These are phyloP conservation scores for Eurypyga helias DNA, from an alignment of 2,113 vertebrate species.

Conservation along the genomic window DNA sequence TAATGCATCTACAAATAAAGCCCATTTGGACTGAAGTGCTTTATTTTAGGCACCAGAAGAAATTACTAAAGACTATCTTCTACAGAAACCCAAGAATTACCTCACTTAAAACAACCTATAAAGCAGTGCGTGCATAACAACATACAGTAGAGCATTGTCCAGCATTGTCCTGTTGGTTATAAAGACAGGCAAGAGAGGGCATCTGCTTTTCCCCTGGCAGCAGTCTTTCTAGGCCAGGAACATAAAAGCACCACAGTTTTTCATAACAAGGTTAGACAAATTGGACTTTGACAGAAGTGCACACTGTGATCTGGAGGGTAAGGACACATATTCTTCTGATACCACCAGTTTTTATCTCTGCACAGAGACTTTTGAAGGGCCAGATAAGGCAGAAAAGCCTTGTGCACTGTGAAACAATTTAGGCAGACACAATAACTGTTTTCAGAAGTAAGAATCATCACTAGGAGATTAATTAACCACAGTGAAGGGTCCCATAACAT, in stretches of 20 bases:
- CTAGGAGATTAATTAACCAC: background rate
- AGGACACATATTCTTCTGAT: background rate
- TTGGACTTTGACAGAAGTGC: background rate
- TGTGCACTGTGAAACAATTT: background rate
- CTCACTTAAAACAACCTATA: background rate
- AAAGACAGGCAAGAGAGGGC: background rate
- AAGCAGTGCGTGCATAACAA: background rate
- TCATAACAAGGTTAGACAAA: background rate
- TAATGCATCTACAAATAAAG: background rate
- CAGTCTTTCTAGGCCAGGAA: background rate
- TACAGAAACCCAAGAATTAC: background rate
- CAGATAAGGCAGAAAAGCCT: background rate
- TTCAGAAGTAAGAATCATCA: background rate
- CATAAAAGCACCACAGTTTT: background rate
- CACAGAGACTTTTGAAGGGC: background rate
- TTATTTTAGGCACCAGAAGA: background rate
- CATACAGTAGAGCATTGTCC: background rate
- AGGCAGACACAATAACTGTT: background rate
- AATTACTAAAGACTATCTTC: background rate
- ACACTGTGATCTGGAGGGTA: background rate
- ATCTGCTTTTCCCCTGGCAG: background rate
- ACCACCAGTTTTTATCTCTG: background rate
- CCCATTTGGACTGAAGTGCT: background rate
- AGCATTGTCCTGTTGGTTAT: background rate
- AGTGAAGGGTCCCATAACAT: background rate